Conservation (phyloP, 2,797 vertebrate species). For the Alfaro cultratus region DNA sequence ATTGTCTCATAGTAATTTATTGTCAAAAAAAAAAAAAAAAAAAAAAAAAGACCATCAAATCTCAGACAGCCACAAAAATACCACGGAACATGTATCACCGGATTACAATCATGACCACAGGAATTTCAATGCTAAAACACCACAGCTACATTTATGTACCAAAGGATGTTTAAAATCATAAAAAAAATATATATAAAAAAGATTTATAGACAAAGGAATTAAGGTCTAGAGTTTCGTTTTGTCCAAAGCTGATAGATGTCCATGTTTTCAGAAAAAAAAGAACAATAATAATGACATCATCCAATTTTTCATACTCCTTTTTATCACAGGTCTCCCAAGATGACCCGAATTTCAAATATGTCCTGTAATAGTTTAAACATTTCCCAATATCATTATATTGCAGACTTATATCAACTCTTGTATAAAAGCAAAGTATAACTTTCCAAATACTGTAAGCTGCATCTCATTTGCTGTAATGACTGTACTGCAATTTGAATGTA, state of each 20-base stretch:
- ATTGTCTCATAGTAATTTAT: conserved; percentile 32
- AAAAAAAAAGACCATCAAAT: conserved; percentile 36
- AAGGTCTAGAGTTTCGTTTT: conserved; percentile 43
- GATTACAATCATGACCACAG: conserved; percentile 58
- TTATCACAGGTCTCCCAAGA: background rate
- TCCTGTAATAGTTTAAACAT: background rate
- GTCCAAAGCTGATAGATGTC: conserved; percentile 41
- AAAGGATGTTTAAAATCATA: conserved; percentile 19
- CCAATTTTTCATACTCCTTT: conserved; percentile 9
- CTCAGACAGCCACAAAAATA: conserved; percentile 53
- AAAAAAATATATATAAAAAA: conserved; percentile 4
- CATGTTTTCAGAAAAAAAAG: conserved; percentile 20
- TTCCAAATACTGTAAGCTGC: background rate
- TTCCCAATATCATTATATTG: background rate
- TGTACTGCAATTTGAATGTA: background rate
- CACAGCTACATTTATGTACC: conserved; percentile 45
- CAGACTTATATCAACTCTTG: background rate
- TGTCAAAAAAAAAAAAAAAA: conserved; percentile 32
- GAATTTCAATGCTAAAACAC: conserved; percentile 51
- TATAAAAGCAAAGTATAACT: background rate
- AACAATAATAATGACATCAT: conserved; percentile 27
- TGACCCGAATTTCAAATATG: background rate
- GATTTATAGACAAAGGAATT: conserved; percentile 50
- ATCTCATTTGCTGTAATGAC: conserved; percentile 3
- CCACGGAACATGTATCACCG: conserved; percentile 57